phyloP scores from a whole-genome alignment of 2,113 vertebrate genomes.

The Grus americana region DNA sequence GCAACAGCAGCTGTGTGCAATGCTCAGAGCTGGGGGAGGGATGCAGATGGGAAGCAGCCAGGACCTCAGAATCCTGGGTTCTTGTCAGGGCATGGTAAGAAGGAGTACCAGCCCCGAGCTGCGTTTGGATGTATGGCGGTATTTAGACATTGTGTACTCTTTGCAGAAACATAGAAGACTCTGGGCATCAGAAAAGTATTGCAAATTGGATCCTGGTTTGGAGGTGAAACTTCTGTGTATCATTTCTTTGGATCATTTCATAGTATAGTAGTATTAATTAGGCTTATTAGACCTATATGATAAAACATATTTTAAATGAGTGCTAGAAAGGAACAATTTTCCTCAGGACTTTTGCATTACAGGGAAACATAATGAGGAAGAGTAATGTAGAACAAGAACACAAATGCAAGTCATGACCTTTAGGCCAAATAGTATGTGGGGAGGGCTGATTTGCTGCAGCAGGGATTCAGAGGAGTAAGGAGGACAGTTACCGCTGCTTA shows the following conservation, averaged over 20 bases:
- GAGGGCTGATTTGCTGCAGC: not conserved
- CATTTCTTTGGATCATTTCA: not conserved
- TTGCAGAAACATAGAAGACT: not conserved
- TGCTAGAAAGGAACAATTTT: not conserved
- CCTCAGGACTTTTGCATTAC: not conserved
- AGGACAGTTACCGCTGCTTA: accelerated
- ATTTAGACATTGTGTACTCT: not conserved
- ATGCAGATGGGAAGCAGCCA: not conserved
- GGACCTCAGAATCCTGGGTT: not conserved
- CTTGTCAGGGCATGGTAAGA: accelerated
- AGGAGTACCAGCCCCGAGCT: accelerated
- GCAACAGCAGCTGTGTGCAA: not conserved
- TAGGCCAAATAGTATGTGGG: too few species aligned
- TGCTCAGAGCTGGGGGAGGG: not conserved
- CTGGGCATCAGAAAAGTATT: not conserved
- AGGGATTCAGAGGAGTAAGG: not conserved
- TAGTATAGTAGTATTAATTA: not conserved
- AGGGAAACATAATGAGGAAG: not conserved
- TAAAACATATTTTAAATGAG: not conserved
- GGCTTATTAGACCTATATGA: accelerated
- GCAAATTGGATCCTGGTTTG: too few species aligned
- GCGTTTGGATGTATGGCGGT: accelerated
- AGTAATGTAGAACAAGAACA: not conserved
- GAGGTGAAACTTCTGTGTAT: not conserved
- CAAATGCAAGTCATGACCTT: not conserved